Evolutionary conservation across 2,888 invertebrate genomes (phyloP).

Genomic region (Nephrotoma guestfalica): DNA sequence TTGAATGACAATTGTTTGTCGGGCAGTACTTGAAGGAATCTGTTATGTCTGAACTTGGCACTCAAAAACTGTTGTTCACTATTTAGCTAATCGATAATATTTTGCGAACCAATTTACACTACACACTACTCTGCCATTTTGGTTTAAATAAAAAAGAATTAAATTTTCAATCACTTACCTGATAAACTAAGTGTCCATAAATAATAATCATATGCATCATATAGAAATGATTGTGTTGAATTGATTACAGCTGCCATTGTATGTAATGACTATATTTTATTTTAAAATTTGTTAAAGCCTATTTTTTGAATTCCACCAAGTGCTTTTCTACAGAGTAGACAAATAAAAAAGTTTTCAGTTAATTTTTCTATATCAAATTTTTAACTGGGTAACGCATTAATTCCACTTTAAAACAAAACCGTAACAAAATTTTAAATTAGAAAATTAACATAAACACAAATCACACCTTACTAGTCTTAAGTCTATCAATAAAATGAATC

Average conservation of each 20-base stretch:
- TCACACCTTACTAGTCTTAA: background rate
- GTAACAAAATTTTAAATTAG: background rate
- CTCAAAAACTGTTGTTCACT: no score
- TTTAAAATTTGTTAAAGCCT: background rate
- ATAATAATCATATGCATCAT: conserved; percentile 46
- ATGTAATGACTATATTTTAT: background rate
- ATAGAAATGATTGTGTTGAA: conserved; percentile 1
- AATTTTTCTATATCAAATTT: background rate
- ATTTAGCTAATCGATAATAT: no score
- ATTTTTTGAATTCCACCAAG: background rate
- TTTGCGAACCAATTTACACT: no score
- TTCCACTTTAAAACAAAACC: background rate
- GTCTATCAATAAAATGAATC: background rate
- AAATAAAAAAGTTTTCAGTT: background rate
- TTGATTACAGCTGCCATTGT: background rate
- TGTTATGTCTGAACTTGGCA: no score
- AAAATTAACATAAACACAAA: background rate
- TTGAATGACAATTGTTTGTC: no score
- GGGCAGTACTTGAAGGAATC: no score
- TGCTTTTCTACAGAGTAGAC: background rate
- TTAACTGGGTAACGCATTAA: background rate
- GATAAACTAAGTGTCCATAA: conserved; percentile 62
- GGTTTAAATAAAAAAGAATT: background rate
- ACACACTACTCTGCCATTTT: no score
- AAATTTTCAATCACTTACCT: conserved; percentile 35